These are phyloP conservation scores for Chondrilla cf. caribensis DNA, from an alignment of 37 sponge, comb jelly and placozoan species.

Conservation along the genomic window DNA sequence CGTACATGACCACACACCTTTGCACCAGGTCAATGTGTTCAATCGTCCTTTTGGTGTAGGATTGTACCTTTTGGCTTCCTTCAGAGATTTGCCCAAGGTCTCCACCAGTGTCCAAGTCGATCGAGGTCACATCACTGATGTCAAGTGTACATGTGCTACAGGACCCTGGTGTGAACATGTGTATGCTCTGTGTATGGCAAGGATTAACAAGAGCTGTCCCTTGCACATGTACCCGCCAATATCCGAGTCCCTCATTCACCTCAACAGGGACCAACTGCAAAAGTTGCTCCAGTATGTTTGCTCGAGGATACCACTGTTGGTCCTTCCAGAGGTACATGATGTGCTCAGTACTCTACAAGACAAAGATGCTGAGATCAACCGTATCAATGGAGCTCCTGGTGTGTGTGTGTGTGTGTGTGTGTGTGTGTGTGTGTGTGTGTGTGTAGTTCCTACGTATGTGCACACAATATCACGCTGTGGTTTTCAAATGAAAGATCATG, in stretches of 20 bases:
- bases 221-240: not conserved
- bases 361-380: not conserved
- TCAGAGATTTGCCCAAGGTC: too few species aligned
- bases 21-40: too few species aligned
- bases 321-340: not conserved
- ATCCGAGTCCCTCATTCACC: not conserved
- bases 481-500: too few species aligned
- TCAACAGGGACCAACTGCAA: not conserved
- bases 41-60: too few species aligned
- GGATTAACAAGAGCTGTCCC: not conserved
- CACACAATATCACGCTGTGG: too few species aligned
- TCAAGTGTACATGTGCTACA: not conserved
- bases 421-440: too few species aligned
- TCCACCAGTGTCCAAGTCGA: not conserved
- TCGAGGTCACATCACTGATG: not conserved
- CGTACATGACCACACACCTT: too few species aligned
- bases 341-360: not conserved
- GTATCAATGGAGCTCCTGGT: not conserved
- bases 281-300: not conserved
- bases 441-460: too few species aligned
- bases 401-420: too few species aligned
- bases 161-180: not conserved
- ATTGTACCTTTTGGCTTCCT: too few species aligned
- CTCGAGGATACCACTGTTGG: not conserved
- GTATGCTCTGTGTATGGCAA: not conserved